Conservation (phyloP, 2,888 invertebrate genomes). For the Chloroclystis v-ata region DNA sequence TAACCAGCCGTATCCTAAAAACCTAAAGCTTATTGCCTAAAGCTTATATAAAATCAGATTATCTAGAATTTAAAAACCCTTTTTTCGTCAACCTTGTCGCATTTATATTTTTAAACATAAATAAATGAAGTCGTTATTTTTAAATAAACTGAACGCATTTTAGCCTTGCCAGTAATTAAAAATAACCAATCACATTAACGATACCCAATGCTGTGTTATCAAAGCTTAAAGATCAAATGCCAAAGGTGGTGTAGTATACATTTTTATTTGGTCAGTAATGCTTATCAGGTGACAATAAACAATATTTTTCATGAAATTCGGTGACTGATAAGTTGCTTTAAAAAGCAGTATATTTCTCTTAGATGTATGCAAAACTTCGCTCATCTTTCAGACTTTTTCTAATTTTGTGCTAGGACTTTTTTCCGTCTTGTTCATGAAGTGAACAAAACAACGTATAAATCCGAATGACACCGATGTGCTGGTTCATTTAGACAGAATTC, state of each 20-base stretch:
- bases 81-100: too few species aligned
- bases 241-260: background rate
- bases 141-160: too few species aligned
- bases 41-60: too few species aligned
- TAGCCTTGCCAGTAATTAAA: too few species aligned
- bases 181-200: too few species aligned
- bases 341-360: too few species aligned
- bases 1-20: too few species aligned
- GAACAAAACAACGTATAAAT: conserved; percentile 34
- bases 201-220: background rate
- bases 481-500: conserved; percentile 57
- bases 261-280: background rate
- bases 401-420: background rate
- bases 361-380: too few species aligned
- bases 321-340: background rate
- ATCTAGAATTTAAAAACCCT: too few species aligned
- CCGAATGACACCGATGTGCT: conserved; percentile 38
- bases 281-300: background rate
- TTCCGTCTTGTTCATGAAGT: conserved; percentile 17
- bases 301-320: background rate
- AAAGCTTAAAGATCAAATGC: background rate
- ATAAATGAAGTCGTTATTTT: too few species aligned
- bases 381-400: background rate
- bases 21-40: too few species aligned
- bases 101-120: too few species aligned